Conservation (phyloP, 2,888 invertebrate genomes). For the Diplazon laetatorius region DNA sequence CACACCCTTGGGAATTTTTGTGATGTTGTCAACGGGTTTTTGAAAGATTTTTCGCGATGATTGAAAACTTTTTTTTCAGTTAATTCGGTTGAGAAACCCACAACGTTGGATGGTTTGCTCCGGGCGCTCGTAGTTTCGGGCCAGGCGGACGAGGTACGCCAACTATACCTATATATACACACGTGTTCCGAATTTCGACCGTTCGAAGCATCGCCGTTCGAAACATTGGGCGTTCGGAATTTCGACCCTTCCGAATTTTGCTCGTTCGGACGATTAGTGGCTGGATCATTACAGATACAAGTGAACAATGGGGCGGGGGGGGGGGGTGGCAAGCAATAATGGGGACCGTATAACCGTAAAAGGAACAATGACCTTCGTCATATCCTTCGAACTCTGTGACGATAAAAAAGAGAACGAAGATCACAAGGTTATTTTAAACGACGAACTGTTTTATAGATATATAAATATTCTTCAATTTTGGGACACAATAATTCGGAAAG, state of each 20-base stretch:
- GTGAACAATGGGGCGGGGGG: constrained; percentile 56
- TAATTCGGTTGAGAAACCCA: no score
- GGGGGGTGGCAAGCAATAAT: constrained; percentile 70
- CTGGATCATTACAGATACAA: constrained; percentile 21
- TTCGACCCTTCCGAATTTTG: constrained; percentile 5
- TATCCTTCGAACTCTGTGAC: constrained; percentile 81
- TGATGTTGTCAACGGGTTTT: no score
- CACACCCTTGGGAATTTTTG: no score
- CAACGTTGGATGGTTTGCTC: no score
- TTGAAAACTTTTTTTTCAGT: no score
- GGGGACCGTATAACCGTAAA: constrained; percentile 60
- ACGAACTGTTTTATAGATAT: neutral
- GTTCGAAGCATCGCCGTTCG: no score
- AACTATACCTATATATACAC: no score
- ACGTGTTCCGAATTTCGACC: no score
- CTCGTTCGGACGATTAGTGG: constrained; percentile 4
- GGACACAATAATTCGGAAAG: neutral
- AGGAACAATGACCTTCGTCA: constrained; percentile 80
- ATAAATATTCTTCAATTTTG: neutral
- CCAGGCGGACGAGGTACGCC: no score
- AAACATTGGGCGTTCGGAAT: neutral
- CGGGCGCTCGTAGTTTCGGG: no score
- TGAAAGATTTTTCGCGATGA: no score
- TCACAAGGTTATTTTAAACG: constrained; percentile 69
- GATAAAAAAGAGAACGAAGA: constrained; percentile 72